These are phyloP conservation scores for Acrobeloides nanus DNA, from an alignment of 2,888 invertebrate genomes.

Conservation along the genomic window DNA sequence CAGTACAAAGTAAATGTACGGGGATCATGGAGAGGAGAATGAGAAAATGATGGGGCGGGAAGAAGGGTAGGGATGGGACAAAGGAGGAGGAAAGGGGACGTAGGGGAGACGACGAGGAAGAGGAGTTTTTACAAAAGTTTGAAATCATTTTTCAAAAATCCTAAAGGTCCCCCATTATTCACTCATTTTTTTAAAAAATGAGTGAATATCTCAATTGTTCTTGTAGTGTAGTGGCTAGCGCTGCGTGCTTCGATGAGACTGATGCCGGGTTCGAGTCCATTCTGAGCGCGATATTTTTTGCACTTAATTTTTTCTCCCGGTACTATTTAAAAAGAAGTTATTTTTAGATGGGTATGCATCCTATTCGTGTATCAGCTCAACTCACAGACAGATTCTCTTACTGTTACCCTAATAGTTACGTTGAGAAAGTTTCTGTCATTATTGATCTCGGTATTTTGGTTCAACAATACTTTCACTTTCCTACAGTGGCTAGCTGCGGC, in stretches of 20 bases:
- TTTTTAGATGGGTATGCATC: slow-evolving; percentile 73
- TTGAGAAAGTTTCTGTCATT: slow-evolving; percentile 87
- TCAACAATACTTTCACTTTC: slow-evolving; percentile 82
- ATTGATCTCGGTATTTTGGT: slow-evolving; percentile 84
- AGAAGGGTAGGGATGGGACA: too few relatives aligned
- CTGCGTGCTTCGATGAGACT: too few relatives aligned
- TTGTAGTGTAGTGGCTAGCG: too few relatives aligned
- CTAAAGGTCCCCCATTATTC: slow-evolving; percentile 1
- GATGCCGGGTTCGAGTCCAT: too few relatives aligned
- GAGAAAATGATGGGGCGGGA: too few relatives aligned
- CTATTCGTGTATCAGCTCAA: slow-evolving; percentile 87
- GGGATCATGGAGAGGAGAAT: too few relatives aligned
- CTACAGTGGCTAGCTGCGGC: slow-evolving; percentile 85
- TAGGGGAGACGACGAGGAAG: too few relatives aligned
- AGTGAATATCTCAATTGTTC: too few relatives aligned
- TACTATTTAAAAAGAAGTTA: slow-evolving; percentile 1
- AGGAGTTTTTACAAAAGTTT: too few relatives aligned
- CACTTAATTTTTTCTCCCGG: slow-evolving; percentile 1
- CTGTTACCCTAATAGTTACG: slow-evolving; percentile 66
- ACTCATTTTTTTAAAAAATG: too few relatives aligned
- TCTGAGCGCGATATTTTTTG: not conserved
- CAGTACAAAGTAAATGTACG: too few relatives aligned
- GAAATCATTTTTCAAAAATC: not conserved
- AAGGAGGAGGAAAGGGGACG: too few relatives aligned
- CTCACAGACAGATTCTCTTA: slow-evolving; percentile 63